Conservation (phyloP, 2,113 vertebrate species). For the Macheiramphus alcinus region DNA sequence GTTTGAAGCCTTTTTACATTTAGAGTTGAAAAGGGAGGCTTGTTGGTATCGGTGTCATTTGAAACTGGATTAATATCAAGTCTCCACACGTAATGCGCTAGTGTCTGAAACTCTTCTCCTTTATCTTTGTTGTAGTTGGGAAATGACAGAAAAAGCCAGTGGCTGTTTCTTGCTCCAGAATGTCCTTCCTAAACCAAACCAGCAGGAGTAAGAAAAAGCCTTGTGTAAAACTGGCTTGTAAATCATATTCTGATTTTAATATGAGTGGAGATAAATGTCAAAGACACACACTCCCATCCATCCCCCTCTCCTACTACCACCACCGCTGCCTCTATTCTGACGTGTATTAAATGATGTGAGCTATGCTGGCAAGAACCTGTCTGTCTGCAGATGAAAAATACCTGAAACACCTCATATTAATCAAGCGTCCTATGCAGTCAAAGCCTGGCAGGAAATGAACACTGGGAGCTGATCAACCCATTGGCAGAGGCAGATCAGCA, state of each 20-base stretch:
- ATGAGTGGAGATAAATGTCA: constrained; percentile 36
- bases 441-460: constrained; percentile 34
- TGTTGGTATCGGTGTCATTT: background rate
- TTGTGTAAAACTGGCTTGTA: constrained; percentile 22
- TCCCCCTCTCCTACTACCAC: background rate
- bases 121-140: background rate
- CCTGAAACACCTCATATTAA: constrained; percentile 27
- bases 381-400: constrained; percentile 62
- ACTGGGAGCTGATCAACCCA: constrained; percentile 1
- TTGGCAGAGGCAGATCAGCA: constrained; percentile 40
- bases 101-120: background rate
- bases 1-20: background rate
- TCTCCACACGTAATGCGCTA: background rate
- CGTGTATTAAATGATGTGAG: constrained; percentile 36
- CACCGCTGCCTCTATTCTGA: background rate
- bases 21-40: background rate
- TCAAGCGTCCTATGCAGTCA: background rate
- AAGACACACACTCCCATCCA: background rate
- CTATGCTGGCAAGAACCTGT: constrained; percentile 55
- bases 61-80: background rate
- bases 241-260: constrained; percentile 49
- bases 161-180: background rate
- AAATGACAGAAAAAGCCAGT: background rate
- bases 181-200: constrained; percentile 13
- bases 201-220: background rate